Conservation (phyloP, 2,888 invertebrate species). For the Zaprionus obscuricornis region DNA sequence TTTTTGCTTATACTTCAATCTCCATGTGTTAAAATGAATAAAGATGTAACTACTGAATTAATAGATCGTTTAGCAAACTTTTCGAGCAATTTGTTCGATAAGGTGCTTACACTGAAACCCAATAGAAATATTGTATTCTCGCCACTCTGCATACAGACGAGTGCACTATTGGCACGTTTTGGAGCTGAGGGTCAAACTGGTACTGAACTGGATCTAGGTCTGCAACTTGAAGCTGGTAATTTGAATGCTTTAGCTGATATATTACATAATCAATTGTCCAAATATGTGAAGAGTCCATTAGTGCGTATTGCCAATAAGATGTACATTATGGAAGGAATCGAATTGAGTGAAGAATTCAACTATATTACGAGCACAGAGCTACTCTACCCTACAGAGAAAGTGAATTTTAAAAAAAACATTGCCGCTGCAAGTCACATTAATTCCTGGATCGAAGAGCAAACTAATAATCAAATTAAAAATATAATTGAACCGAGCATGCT, state of each 20-base stretch:
- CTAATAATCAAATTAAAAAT: slow-evolving; percentile 92
- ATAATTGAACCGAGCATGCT: slow-evolving; percentile 87
- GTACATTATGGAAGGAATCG: slow-evolving; percentile 86
- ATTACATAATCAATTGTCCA: slow-evolving; percentile 68
- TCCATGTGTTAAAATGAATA: too few relatives aligned
- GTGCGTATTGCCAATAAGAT: slow-evolving; percentile 90
- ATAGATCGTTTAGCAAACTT: slow-evolving; percentile 58
- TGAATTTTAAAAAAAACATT: slow-evolving; percentile 86
- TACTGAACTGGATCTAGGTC: slow-evolving; percentile 85
- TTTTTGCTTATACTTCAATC: too few relatives aligned
- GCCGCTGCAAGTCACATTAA: slow-evolving; percentile 88
- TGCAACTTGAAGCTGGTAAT: slow-evolving; percentile 84
- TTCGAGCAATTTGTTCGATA: slow-evolving; percentile 55
- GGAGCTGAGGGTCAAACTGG: slow-evolving; percentile 88
- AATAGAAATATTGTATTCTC: slow-evolving; percentile 89
- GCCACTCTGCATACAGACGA: slow-evolving; percentile 90
- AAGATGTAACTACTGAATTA: too few relatives aligned
- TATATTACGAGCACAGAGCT: slow-evolving; percentile 86
- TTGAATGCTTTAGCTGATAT: slow-evolving; percentile 63
- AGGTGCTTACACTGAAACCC: slow-evolving; percentile 77
- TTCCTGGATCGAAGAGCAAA: slow-evolving; percentile 90
- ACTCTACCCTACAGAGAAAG: slow-evolving; percentile 86
- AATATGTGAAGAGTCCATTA: slow-evolving; percentile 69
- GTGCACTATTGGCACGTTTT: slow-evolving; percentile 88
- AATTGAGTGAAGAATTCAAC: slow-evolving; percentile 85